Conservation (phyloP, 2,888 invertebrate genomes). For the Psylliodes chrysocephalus region DNA sequence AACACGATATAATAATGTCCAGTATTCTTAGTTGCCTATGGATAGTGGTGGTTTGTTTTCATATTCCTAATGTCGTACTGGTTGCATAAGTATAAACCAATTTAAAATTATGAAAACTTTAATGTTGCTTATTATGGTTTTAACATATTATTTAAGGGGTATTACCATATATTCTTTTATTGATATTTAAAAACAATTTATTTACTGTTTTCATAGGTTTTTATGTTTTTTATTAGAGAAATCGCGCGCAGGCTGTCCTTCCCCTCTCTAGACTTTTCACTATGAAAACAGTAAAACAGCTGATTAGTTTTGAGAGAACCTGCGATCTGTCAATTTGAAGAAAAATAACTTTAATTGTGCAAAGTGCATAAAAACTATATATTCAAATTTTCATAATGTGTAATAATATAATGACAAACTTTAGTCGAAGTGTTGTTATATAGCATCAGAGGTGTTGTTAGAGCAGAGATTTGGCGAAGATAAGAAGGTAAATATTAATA, state of each 20-base stretch:
- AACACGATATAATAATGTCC: too few relatives aligned
- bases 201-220: too few relatives aligned
- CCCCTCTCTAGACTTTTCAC: slow-evolving; percentile 30
- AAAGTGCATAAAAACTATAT: slow-evolving; percentile 49
- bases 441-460: slow-evolving; percentile 52
- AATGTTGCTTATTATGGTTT: too few relatives aligned
- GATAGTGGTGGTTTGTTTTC: too few relatives aligned
- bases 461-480: slow-evolving; percentile 47
- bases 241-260: slow-evolving; percentile 28
- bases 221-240: too few relatives aligned
- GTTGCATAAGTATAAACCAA: too few relatives aligned
- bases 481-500: slow-evolving; percentile 47
- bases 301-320: slow-evolving; percentile 55
- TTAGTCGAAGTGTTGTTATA: slow-evolving; percentile 52
- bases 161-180: too few relatives aligned
- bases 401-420: slow-evolving; percentile 50
- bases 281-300: slow-evolving; percentile 55
- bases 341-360: slow-evolving; percentile 44
- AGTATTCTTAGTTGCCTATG: too few relatives aligned
- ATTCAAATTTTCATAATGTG: slow-evolving; percentile 49
- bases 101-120: too few relatives aligned
- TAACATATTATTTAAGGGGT: too few relatives aligned
- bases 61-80: too few relatives aligned
- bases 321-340: slow-evolving; percentile 48
- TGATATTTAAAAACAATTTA: too few relatives aligned